A percentile compares a stretch with the other conserved stretches of the same genome.
Conservation (phyloP, 1,140 invertebrate genomes). For the Euglossa dilemma region DNA sequence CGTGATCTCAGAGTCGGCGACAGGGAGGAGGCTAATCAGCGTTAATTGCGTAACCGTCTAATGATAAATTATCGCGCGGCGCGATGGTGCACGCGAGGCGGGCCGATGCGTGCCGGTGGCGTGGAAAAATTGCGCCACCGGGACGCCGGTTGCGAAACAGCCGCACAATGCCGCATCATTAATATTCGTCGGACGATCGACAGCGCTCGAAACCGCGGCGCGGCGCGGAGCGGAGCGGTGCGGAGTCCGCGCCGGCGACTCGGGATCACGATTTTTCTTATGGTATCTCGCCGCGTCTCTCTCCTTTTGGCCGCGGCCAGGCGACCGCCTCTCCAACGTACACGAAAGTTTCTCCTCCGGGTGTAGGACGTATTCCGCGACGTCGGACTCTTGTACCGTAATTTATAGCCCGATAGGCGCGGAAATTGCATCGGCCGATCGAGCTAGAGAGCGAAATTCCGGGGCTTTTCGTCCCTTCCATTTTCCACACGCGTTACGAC, state of each 20-base stretch:
- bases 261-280: neutral
- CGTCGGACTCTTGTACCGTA: neutral
- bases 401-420: neutral
- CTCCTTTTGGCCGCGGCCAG: neutral
- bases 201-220: neutral
- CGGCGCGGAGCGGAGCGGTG: too few relatives aligned
- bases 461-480: too few relatives aligned
- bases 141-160: conserved; percentile 34
- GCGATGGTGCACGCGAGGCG: conserved; percentile 33
- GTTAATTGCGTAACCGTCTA: conserved; percentile 64
- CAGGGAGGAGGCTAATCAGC: conserved; percentile 52
- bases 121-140: conserved; percentile 28
- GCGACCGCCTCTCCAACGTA: too few relatives aligned
- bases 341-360: neutral
- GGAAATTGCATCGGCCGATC: neutral
- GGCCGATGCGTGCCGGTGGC: conserved; percentile 22
- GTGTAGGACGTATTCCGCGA: neutral
- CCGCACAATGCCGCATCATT: conserved; percentile 17
- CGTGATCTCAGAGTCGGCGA: neutral
- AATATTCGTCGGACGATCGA: conserved; percentile 33
- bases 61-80: conserved; percentile 65
- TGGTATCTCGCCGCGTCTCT: neutral
- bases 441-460: neutral
- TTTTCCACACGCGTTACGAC: too few relatives aligned
- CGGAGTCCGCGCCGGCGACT: neutral